Evolutionary conservation across 1,140 invertebrate genomes (phyloP).

Genomic region (Apis florea): DNA sequence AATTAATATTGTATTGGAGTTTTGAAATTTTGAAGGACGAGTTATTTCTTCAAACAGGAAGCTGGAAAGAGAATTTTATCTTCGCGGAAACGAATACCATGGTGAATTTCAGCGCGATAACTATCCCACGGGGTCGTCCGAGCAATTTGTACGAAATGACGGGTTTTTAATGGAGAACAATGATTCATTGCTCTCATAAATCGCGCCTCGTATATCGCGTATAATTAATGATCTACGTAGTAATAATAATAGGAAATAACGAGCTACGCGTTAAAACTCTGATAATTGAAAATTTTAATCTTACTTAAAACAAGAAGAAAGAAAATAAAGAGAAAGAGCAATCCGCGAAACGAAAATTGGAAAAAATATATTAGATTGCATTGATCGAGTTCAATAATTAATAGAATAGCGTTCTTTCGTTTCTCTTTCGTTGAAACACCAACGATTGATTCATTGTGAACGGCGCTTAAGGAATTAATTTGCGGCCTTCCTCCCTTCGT

Average conservation of each 20-base stretch:
- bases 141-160: not conserved
- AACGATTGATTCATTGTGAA: slow-evolving; percentile 22
- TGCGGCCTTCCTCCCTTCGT: slow-evolving; percentile 58
- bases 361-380: no score
- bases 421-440: no score
- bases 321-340: no score
- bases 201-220: not conserved
- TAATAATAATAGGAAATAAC: not conserved
- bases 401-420: no score
- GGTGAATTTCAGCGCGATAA: not conserved
- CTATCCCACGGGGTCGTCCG: not conserved
- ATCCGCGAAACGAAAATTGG: no score
- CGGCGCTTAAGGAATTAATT: slow-evolving; percentile 22
- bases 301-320: not conserved
- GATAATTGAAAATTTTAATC: not conserved
- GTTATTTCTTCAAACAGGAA: no score
- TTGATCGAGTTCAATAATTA: no score
- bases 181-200: not conserved
- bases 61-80: not conserved
- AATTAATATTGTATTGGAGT: no score
- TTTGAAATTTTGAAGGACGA: no score
- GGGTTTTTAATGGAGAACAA: slow-evolving; percentile 4
- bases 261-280: not conserved
- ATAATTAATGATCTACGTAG: slow-evolving; percentile 11
- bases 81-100: not conserved